Evolutionary conservation across 2,113 vertebrate species (phyloP).

Genomic region (Oophaga pumilio): DNA sequence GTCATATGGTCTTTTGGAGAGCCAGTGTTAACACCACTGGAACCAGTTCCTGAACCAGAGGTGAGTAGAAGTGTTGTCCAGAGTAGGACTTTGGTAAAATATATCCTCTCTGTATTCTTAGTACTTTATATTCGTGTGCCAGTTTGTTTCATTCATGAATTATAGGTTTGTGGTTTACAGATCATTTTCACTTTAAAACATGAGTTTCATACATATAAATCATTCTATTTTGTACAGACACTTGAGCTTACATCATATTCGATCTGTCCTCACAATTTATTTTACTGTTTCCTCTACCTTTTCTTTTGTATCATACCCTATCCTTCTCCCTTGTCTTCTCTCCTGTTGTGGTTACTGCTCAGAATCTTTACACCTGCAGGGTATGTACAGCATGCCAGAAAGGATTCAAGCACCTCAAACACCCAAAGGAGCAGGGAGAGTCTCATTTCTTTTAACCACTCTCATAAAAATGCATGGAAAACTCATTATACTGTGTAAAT

Average conservation of each 20-base stretch:
- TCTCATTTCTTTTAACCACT: slow-evolving; percentile 31
- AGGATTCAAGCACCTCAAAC: slow-evolving; percentile 57
- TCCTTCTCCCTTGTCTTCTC: slow-evolving; percentile 30
- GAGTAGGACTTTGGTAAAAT: not conserved
- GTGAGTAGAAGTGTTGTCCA: too few species aligned
- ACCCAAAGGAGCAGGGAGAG: slow-evolving; percentile 60
- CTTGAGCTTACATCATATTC: not conserved
- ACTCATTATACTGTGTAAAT: not conserved
- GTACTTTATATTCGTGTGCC: not conserved
- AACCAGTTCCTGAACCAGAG: too few species aligned
- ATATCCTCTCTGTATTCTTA: not conserved
- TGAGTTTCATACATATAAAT: not conserved
- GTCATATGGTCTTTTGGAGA: too few species aligned
- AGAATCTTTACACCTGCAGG: slow-evolving; percentile 70
- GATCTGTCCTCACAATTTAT: not conserved
- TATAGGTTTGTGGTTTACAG: not conserved
- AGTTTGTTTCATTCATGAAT: not conserved
- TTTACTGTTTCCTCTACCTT: slow-evolving; percentile 24
- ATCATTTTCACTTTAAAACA: not conserved
- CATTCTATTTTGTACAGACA: slow-evolving; percentile 2
- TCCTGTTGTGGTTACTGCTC: slow-evolving; percentile 63
- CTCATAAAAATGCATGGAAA: not conserved
- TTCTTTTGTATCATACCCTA: slow-evolving; percentile 1
- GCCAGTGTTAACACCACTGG: too few species aligned
- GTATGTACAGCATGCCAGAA: slow-evolving; percentile 62